A percentile compares a stretch with the other conserved stretches of the same genome.
phyloP scores from a whole-genome alignment of 2,797 vertebrate species.

The Knipowitschia caucasica region DNA sequence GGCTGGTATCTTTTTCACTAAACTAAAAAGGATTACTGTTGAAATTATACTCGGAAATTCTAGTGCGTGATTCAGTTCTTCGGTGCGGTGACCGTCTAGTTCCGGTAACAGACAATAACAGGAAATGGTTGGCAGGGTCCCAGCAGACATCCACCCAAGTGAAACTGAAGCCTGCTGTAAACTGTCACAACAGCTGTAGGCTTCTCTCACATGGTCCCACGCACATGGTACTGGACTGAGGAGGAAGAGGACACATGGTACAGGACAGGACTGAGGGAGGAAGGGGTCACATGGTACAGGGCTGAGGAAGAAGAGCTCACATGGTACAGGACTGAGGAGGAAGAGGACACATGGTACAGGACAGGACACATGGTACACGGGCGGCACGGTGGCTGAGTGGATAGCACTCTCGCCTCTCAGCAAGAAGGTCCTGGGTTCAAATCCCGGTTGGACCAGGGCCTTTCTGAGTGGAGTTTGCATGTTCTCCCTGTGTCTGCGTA shows the following conservation, averaged over 20 bases:
- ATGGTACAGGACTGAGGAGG: slow-evolving; percentile 6
- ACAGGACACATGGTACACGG: too few relatives aligned
- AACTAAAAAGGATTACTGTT: background rate
- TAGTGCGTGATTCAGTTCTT: slow-evolving; percentile 61
- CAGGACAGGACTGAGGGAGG: slow-evolving; percentile 25
- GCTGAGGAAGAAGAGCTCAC: too few relatives aligned
- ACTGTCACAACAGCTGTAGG: slow-evolving; percentile 14
- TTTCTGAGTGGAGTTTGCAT: too few relatives aligned
- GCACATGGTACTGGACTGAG: too few relatives aligned
- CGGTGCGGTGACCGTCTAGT: slow-evolving; percentile 69
- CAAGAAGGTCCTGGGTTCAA: too few relatives aligned
- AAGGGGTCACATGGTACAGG: too few relatives aligned
- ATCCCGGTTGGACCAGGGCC: too few relatives aligned
- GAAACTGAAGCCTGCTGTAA: slow-evolving; percentile 42
- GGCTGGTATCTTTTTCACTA: too few relatives aligned
- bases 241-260: slow-evolving; percentile 40
- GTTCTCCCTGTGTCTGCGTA: too few relatives aligned
- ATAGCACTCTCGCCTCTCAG: too few relatives aligned
- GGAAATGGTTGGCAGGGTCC: slow-evolving; percentile 74
- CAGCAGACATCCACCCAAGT: slow-evolving; percentile 42
- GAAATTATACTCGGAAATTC: slow-evolving; percentile 36
- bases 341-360: too few relatives aligned
- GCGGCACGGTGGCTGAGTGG: too few relatives aligned
- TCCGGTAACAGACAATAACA: slow-evolving; percentile 77
- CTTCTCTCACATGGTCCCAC: slow-evolving; percentile 18